Evolutionary conservation across 92 coral and sea anemone species (phyloP).

Genomic region (Umimayanthus chanpuru): DNA sequence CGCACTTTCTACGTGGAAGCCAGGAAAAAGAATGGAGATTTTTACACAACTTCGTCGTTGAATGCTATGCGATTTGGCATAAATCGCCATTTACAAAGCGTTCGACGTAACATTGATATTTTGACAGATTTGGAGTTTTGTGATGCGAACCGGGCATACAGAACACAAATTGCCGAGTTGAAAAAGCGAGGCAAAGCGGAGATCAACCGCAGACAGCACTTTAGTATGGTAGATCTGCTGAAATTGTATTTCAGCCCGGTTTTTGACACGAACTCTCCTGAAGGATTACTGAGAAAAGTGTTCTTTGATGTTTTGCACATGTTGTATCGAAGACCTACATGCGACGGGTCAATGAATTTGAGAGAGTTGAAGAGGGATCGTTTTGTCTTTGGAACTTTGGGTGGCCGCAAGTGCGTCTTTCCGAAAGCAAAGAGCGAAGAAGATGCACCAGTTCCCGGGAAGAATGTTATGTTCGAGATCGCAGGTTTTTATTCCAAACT

Average conservation of each 20-base stretch:
- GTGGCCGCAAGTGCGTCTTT: conserved; percentile 54
- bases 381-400: conserved; percentile 66
- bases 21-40: conserved; percentile 92
- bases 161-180: conserved; percentile 83
- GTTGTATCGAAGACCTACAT: conserved; percentile 73
- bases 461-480: conserved; percentile 38
- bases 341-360: conserved; percentile 65
- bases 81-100: conserved; percentile 81
- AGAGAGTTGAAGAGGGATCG: conserved; percentile 82
- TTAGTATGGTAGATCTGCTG: conserved; percentile 76
- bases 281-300: conserved; percentile 78
- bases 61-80: conserved; percentile 92
- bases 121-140: conserved; percentile 84
- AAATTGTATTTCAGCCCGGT: conserved; percentile 83
- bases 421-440: conserved; percentile 37
- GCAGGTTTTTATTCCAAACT: conserved; percentile 34
- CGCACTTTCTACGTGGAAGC: conserved; percentile 90
- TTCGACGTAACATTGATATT: conserved; percentile 82
- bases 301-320: conserved; percentile 88
- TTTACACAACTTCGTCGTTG: conserved; percentile 87
- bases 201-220: conserved; percentile 73
- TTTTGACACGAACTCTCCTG: conserved; percentile 76
- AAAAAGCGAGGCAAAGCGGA: conserved; percentile 85
- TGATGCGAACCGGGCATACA: conserved; percentile 75
- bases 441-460: conserved; percentile 37